Conservation (phyloP, 2,888 invertebrate species). For the Calliphora vomitoria region DNA sequence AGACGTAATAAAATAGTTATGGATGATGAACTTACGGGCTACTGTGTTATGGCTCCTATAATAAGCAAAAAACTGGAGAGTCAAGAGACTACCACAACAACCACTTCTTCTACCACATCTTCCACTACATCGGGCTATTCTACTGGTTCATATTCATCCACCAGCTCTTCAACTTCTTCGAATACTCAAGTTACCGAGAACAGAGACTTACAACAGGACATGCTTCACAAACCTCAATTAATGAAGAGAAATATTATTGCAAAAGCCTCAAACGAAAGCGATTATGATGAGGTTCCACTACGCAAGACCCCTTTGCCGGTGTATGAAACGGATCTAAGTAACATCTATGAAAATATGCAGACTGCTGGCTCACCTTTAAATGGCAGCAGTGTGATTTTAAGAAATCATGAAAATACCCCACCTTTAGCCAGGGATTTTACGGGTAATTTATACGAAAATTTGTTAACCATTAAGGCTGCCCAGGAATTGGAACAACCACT, state of each 20-base stretch:
- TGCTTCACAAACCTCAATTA: background rate
- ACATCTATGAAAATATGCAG: slow-evolving; percentile 81
- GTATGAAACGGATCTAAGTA: slow-evolving; percentile 78
- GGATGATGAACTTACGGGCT: slow-evolving; percentile 83
- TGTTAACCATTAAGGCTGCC: slow-evolving; percentile 80
- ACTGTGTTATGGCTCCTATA: slow-evolving; percentile 84
- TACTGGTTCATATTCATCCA: slow-evolving; percentile 79
- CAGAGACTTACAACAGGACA: slow-evolving; percentile 31
- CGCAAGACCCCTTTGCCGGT: slow-evolving; percentile 61
- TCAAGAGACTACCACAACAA: slow-evolving; percentile 31
- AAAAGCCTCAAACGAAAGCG: slow-evolving; percentile 16
- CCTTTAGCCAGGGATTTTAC: slow-evolving; percentile 73
- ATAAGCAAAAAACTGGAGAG: slow-evolving; percentile 74
- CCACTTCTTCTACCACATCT: slow-evolving; percentile 74
- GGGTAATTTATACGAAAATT: slow-evolving; percentile 82
- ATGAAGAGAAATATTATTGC: background rate
- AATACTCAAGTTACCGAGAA: slow-evolving; percentile 76
- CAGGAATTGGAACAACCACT: slow-evolving; percentile 79
- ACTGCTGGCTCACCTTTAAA: slow-evolving; percentile 68
- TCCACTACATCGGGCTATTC: slow-evolving; percentile 81
- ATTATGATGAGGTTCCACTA: slow-evolving; percentile 63
- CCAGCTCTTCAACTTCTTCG: slow-evolving; percentile 76
- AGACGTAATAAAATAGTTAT: slow-evolving; percentile 79
- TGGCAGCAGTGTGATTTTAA: slow-evolving; percentile 12
- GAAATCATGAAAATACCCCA: slow-evolving; percentile 46